Conservation (phyloP, 2,888 invertebrate genomes). For the Palloptera scutellata region DNA sequence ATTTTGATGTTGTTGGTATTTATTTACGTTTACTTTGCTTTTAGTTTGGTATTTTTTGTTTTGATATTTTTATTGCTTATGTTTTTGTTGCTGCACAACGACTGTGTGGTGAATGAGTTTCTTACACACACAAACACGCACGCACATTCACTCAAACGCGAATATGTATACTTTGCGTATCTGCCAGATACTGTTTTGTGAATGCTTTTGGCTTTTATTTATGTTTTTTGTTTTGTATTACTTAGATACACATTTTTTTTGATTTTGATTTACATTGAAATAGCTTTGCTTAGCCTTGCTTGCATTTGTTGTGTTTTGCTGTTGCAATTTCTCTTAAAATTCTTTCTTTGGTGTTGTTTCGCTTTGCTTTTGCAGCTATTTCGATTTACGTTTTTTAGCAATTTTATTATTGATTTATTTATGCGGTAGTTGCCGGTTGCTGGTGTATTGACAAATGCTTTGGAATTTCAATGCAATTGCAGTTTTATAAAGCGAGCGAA, state of each 20-base stretch:
- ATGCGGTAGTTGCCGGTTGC: slow-evolving; percentile 13
- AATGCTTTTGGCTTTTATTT: slow-evolving; percentile 9
- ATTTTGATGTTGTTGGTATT: no score
- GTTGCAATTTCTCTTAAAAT: not conserved
- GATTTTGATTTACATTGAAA: slow-evolving; percentile 4
- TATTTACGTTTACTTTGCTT: no score
- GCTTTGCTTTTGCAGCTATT: not conserved
- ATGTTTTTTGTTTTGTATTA: slow-evolving; percentile 9
- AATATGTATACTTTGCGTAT: not conserved
- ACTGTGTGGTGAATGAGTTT: not conserved
- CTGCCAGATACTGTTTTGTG: not conserved
- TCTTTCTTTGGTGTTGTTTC: not conserved
- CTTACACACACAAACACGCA: slow-evolving; percentile 5
- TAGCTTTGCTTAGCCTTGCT: not conserved
- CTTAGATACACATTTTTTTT: slow-evolving; percentile 4
- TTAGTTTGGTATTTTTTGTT: no score
- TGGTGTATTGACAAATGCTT: slow-evolving; percentile 25
- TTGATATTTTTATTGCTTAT: not conserved
- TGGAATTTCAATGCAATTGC: slow-evolving; percentile 11
- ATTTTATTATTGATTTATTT: slow-evolving; percentile 32
- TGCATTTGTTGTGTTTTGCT: slow-evolving; percentile 1
- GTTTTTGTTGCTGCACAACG: not conserved
- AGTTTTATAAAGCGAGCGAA: not conserved
- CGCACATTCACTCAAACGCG: not conserved
- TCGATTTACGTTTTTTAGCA: not conserved